Base-by-base conservation (phyloP, 2,888 invertebrate species). In the Asteroscopus sphinx region DNA sequence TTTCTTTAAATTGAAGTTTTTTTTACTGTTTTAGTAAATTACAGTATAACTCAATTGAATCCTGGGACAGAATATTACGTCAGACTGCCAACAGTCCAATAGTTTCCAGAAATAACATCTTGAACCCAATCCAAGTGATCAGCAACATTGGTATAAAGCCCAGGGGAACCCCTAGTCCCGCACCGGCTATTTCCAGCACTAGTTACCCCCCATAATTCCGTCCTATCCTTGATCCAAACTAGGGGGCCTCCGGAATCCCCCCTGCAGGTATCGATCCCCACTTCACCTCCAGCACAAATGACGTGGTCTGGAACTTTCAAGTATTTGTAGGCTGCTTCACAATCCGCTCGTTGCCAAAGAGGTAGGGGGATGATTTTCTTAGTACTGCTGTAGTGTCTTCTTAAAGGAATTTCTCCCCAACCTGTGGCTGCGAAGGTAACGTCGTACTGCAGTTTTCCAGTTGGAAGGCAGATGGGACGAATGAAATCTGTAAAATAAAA, bases 181-280 rank as follows among this genome's bases (percentile, higher is more conserved):
- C 91, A 90, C 1, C 58, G 68, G 0, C 62, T 57, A 4, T 76
- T 80, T 0, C 91, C 90, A 0, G 79, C 71, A 51, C 86, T 88
- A 1, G 83, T 87, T 0, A 90, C 79, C 0, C 90, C 90, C 73
- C 83, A 82, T 0, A 90, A 40, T 30, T 88, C 87, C 0, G 68
- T 73, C 2, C 49, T 75, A 0, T 73, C 63, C 11, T 70, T 76
- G 8, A 75, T 36, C 68, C 80, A 80, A 2, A 82, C 77, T 0
- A 90, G 47, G 1, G 90, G 91, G 0, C 90, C 90, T 0, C 90
- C 90, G 0, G 90, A 89, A 52, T 90, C 91, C 0, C 90, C 90
- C 2, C 80, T 75, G 61, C 90, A 90, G 0, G 87, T 86, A 16
- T 90, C 90, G 0, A 86, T 54, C 0, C 77, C 81, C 0, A 68